Evolutionary conservation across 2,113 vertebrate genomes (phyloP).

Genomic region (Gulo gulo): DNA sequence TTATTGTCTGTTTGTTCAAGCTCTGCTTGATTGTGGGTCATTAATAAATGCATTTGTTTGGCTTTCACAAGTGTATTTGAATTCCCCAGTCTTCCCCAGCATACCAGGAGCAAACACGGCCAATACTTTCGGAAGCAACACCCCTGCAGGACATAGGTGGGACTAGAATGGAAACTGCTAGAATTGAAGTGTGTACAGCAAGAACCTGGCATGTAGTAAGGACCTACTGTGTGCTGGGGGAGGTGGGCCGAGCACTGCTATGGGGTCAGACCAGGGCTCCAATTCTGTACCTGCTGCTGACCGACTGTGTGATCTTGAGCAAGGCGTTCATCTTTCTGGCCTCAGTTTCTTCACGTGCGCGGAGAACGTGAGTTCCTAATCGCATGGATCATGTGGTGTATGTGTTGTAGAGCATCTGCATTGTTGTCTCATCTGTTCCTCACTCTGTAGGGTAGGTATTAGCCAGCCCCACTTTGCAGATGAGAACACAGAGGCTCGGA

Average conservation of each 20-base stretch:
- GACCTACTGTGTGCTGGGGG: not conserved
- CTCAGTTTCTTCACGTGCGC: not conserved
- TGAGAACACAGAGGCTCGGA: not conserved
- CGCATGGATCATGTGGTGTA: fast-evolving
- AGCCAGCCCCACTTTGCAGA: not conserved
- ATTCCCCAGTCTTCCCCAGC: not conserved
- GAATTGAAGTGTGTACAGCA: not conserved
- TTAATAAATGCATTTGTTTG: slow-evolving; percentile 45
- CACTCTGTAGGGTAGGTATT: not conserved
- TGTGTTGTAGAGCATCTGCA: fast-evolving
- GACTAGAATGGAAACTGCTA: not conserved
- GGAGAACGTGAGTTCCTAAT: not conserved
- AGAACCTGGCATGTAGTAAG: not conserved
- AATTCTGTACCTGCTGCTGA: not conserved
- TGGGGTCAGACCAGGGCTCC: not conserved
- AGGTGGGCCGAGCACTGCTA: not conserved
- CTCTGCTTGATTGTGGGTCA: not conserved
- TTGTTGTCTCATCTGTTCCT: fast-evolving
- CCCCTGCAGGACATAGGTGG: not conserved
- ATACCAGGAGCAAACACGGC: not conserved
- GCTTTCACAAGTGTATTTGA: slow-evolving; percentile 13
- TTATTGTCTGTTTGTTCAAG: not conserved
- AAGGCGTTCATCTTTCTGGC: not conserved
- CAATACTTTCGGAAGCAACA: not conserved
- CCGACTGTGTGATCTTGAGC: not conserved